A percentile compares a stretch with the other conserved stretches of the same genome.
phyloP scores from a whole-genome alignment of 2,888 invertebrate genomes.

The Serrognathus titanus region DNA sequence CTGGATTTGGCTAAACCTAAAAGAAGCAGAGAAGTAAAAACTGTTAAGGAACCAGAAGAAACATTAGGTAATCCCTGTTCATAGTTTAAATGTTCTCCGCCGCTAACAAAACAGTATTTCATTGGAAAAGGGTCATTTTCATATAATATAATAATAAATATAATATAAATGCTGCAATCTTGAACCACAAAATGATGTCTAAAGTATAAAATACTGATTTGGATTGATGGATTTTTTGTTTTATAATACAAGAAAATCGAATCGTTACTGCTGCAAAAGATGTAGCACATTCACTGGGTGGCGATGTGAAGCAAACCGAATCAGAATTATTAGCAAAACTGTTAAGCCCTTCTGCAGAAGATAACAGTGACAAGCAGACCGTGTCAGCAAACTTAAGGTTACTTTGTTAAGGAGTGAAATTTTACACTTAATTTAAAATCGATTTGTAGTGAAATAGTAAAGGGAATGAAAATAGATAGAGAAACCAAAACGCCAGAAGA shows the following conservation, averaged over 20 bases:
- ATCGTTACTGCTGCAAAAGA: conserved; percentile 64
- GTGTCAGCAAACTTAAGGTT: conserved; percentile 24
- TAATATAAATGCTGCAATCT: too few relatives aligned
- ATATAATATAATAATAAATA: too few relatives aligned
- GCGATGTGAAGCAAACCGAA: conserved; percentile 66
- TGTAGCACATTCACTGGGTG: conserved; percentile 68
- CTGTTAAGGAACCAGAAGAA: conserved; percentile 22
- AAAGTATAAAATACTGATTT: background rate
- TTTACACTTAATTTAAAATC: background rate
- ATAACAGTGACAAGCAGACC: conserved; percentile 10
- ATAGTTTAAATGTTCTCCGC: conserved; percentile 2
- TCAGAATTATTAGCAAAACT: conserved; percentile 70
- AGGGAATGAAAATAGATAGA: conserved; percentile 75
- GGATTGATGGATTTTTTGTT: too few relatives aligned
- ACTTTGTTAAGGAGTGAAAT: conserved; percentile 3
- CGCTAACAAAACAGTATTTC: too few relatives aligned
- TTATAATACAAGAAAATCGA: conserved; percentile 33
- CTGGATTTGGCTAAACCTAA: conserved; percentile 39
- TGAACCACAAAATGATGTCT: background rate
- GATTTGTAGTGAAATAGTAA: conserved; percentile 62
- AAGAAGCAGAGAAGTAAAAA: conserved; percentile 26
- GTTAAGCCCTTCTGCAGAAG: conserved; percentile 48
- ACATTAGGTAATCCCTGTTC: conserved; percentile 20
- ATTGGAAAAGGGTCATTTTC: too few relatives aligned
- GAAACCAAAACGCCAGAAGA: conserved; percentile 45